Evolutionary conservation across 2,888 invertebrate genomes (phyloP).

Genomic region (Fragum sueziense): DNA sequence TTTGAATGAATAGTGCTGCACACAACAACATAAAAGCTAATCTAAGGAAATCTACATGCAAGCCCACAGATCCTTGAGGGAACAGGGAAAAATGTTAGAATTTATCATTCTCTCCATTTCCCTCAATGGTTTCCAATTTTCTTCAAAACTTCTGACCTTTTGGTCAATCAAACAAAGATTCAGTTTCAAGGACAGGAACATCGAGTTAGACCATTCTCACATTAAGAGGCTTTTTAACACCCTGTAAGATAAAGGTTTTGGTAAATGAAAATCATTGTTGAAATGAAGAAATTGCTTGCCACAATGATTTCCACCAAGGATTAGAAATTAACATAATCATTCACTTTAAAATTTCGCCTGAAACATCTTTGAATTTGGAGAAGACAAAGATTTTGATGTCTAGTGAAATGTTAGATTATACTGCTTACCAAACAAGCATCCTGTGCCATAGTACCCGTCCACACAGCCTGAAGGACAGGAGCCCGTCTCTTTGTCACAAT

Average conservation of each 20-base stretch:
- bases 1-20: too few species aligned
- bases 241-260: neutral
- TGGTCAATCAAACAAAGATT: too few species aligned
- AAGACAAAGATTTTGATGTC: neutral
- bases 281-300: neutral
- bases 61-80: too few species aligned
- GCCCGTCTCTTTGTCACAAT: conserved; percentile 56
- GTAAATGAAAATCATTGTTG: neutral
- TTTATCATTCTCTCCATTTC: neutral
- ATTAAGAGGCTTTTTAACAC: neutral
- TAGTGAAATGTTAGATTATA: neutral
- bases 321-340: neutral
- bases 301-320: too few species aligned
- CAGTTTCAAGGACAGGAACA: too few species aligned
- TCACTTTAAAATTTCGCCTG: neutral
- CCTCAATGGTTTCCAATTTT: neutral
- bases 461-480: conserved; percentile 57
- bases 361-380: neutral
- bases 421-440: conserved; percentile 66
- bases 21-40: too few species aligned
- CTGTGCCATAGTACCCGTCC: conserved; percentile 58
- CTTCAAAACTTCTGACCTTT: too few species aligned
- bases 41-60: too few species aligned
- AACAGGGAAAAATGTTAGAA: neutral
- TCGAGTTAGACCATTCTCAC: neutral